Evolutionary conservation across 2,797 vertebrate species (phyloP).

Genomic region (Rhadinocentrus ornatus): DNA sequence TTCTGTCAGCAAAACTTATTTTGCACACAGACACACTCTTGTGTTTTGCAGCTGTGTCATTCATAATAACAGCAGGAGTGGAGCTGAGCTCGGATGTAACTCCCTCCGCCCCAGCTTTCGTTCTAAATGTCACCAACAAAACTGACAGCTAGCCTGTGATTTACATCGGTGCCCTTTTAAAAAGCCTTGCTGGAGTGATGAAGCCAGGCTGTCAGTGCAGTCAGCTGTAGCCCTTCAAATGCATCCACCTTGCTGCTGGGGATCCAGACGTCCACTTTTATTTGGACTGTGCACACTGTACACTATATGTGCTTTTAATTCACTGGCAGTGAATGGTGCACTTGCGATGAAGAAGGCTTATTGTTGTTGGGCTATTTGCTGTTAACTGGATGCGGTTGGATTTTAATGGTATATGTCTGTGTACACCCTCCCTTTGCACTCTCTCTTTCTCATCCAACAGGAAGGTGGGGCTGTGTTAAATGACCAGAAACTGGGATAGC

Average conservation of each 20-base stretch:
- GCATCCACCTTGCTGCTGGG: slow-evolving; percentile 22
- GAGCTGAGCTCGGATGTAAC: slow-evolving; percentile 37
- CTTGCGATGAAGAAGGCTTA: slow-evolving; percentile 28
- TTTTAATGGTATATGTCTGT: slow-evolving; percentile 35
- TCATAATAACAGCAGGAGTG: slow-evolving; percentile 38
- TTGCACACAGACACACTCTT: not conserved
- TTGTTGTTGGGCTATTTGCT: slow-evolving; percentile 20
- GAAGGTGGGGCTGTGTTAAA: slow-evolving; percentile 58
- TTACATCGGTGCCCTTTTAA: slow-evolving; percentile 76
- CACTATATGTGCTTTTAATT: slow-evolving; percentile 28
- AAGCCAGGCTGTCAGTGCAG: slow-evolving; percentile 55
- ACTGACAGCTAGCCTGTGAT: slow-evolving; percentile 64
- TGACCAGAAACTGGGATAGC: slow-evolving; percentile 43
- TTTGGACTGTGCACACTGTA: slow-evolving; percentile 23
- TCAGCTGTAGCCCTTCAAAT: slow-evolving; percentile 24
- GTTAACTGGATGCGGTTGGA: slow-evolving; percentile 38
- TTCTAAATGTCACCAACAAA: slow-evolving; percentile 74
- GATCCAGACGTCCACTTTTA: slow-evolving; percentile 20
- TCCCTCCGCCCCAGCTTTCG: slow-evolving; percentile 45
- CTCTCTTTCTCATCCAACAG: slow-evolving; percentile 14
- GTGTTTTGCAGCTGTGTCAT: slow-evolving; percentile 22
- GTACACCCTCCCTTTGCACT: slow-evolving; percentile 9
- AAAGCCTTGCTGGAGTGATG: slow-evolving; percentile 64
- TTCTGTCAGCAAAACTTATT: slow-evolving; percentile 9
- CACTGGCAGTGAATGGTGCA: slow-evolving; percentile 21